Base-by-base conservation (phyloP, 2,888 invertebrate species). In the Thelaira solivaga region DNA sequence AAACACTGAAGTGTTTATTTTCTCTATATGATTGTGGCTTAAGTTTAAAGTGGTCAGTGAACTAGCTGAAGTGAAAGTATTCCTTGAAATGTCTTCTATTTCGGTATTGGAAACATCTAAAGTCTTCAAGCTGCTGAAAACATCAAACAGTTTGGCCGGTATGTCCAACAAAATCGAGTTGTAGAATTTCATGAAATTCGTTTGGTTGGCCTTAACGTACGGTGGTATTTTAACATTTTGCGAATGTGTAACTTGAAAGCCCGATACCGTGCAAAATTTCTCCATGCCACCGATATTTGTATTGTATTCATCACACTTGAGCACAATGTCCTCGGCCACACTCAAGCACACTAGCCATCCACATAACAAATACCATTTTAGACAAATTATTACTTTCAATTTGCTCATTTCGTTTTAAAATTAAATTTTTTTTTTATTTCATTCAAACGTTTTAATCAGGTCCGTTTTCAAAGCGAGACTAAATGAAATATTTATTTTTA, bases 171-270 rank as follows among this genome's bases (percentile, higher is more conserved):
- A 59, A 5, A 85, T 82, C 0, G 89, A 89, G 13, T 88, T 87
- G 76, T 88, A 89, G 81, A 89, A 89, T 65, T 89, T 89, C 86
- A 89, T 88, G 71, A 87, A 88, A 80, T 86, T 88, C 4, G 87
- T 87, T 82, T 84, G 83, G 47, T 86, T 85, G 0, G 85, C 84
- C 29, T 83, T 83, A 4, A 82, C 65, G 74, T 86, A 85, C 29
- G 84, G 83, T 26, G 85, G 83, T 20, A 88, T 84, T 71, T 87
- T 85, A 2, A 89, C 83, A 74, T 86, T 86, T 71, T 88, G 88
- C 68, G 85, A 87, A 71, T 89, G 88, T 0, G 86, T 86, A n/a
- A 88, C 88, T 16, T 83, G 85, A 18, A 89, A 86, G 0, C 87
- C 86, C 16, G 87, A 87, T 2, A 89, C 87, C 1, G 86, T 88